A percentile compares a stretch with the other conserved stretches of the same genome.
Conservation (phyloP, 2,888 invertebrate species). For the Luffia ferchaultella region DNA sequence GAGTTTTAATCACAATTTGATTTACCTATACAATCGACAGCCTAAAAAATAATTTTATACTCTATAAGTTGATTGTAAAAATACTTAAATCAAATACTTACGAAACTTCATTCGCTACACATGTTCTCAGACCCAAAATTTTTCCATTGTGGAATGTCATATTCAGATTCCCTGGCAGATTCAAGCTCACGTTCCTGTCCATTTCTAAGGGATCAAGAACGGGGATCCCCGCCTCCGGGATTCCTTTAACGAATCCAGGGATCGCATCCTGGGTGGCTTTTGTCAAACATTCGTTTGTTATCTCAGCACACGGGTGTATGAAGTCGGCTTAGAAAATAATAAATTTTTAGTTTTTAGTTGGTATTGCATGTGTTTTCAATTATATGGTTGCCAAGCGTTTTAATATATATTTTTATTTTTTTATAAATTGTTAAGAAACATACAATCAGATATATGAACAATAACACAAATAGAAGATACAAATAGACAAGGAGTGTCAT, state of each 20-base stretch:
- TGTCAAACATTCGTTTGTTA: constrained; percentile 53
- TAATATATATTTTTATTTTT: neutral
- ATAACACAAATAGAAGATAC: too few relatives aligned
- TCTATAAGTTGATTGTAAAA: neutral
- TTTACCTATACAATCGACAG: too few relatives aligned
- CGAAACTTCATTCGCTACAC: constrained; percentile 53
- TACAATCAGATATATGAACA: too few relatives aligned
- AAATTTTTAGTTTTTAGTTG: neutral
- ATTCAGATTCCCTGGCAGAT: constrained; percentile 47
- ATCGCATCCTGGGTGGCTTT: constrained; percentile 49
- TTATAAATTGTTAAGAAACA: neutral
- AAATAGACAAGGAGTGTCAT: too few relatives aligned
- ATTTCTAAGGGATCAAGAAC: constrained; percentile 42
- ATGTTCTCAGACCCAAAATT: constrained; percentile 41
- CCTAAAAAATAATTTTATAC: neutral
- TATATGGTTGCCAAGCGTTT: neutral
- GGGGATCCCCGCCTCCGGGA: constrained; percentile 49
- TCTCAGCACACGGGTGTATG: constrained; percentile 48
- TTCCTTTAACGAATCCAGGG: constrained; percentile 50
- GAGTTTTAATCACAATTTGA: too few relatives aligned
- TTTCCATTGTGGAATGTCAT: constrained; percentile 57
- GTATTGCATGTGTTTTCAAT: neutral
- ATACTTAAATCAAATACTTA: constrained; percentile 29
- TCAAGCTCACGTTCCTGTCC: constrained; percentile 49
- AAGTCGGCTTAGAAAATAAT: constrained; percentile 37